These are phyloP conservation scores for Phrixothrix hirtus DNA, from an alignment of 2,888 invertebrate genomes.

Conservation along the genomic window DNA sequence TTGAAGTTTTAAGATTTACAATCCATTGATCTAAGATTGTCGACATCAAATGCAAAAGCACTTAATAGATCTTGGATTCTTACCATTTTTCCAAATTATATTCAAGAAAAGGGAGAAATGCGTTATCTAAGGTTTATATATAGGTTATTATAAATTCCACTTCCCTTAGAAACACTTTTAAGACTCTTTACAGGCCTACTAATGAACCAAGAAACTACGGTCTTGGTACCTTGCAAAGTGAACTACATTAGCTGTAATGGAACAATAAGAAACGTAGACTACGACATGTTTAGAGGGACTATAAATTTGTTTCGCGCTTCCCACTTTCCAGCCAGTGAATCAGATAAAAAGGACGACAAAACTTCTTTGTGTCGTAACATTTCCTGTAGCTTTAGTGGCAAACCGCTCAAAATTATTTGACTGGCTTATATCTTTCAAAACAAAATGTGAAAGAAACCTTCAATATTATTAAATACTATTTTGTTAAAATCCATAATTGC, in stretches of 20 bases:
- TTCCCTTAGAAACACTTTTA: too few relatives aligned
- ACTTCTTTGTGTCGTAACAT: conserved; percentile 21
- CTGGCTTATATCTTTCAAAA: conserved; percentile 12
- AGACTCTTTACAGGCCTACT: not conserved
- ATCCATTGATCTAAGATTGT: too few relatives aligned
- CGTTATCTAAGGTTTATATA: too few relatives aligned
- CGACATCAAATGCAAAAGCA: too few relatives aligned
- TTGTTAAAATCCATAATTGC: too few relatives aligned
- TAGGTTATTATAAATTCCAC: too few relatives aligned
- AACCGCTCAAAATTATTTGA: conserved; percentile 15
- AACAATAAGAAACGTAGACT: conserved; percentile 22
- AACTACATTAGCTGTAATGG: conserved; percentile 18
- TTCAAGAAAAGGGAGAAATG: too few relatives aligned
- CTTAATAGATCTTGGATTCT: too few relatives aligned
- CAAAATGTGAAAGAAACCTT: too few relatives aligned
- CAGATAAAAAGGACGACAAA: conserved; percentile 26
- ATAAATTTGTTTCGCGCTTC: conserved; percentile 24
- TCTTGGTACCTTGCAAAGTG: conserved; percentile 7
- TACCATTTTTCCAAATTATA: too few relatives aligned
- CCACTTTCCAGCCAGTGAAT: conserved; percentile 25
- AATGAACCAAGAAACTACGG: not conserved
- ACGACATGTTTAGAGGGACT: conserved; percentile 23
- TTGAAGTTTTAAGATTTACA: too few relatives aligned
- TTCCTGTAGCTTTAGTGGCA: conserved; percentile 14
- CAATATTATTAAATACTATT: too few relatives aligned